These are phyloP conservation scores for Gambusia yucatana DNA, from an alignment of 2,797 vertebrate genomes.

Conservation along the genomic window DNA sequence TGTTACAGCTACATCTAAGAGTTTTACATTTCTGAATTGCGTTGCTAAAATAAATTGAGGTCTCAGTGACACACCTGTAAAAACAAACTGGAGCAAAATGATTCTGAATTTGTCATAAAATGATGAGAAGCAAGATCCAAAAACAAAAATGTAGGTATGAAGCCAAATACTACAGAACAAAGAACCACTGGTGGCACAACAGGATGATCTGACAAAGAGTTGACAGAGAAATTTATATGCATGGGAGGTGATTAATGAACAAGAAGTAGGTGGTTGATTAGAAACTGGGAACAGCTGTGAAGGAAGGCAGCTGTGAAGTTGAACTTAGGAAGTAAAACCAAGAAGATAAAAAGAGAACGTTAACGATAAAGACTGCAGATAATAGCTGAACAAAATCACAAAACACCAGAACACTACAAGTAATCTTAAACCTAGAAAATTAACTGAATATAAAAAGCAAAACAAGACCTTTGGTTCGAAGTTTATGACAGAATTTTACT, in stretches of 20 bases:
- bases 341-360: neutral
- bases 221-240: neutral
- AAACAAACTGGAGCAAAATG: neutral
- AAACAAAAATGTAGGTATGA: neutral
- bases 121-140: neutral
- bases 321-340: neutral
- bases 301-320: neutral
- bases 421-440: neutral
- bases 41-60: neutral
- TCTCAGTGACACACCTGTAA: neutral
- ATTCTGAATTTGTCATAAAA: neutral
- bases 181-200: neutral
- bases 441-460: neutral
- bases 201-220: neutral
- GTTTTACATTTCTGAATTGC: neutral
- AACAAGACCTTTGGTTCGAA: neutral
- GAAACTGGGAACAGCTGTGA: neutral
- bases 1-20: neutral
- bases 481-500: neutral
- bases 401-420: neutral
- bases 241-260: neutral
- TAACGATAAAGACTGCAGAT: neutral
- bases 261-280: neutral
- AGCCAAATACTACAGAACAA: neutral
- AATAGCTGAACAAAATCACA: neutral